A percentile compares a stretch with the other conserved stretches of the same genome.
Conservation (phyloP, 2,888 invertebrate genomes). For the Lypha dubia region DNA sequence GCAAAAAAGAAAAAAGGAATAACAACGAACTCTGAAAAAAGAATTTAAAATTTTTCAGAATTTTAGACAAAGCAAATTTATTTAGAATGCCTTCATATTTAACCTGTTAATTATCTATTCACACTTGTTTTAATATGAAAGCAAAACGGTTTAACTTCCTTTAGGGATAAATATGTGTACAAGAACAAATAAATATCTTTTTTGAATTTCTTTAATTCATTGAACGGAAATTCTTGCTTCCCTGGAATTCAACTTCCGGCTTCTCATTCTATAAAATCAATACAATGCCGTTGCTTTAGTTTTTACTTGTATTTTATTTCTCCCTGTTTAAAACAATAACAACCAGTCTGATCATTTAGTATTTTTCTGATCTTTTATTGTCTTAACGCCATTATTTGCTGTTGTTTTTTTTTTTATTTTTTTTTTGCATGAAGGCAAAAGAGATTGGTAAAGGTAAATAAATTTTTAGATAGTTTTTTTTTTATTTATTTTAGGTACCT, state of each 20-base stretch:
- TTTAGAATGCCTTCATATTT: constrained; percentile 29
- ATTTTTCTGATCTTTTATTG: constrained; percentile 33
- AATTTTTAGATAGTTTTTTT: constrained; percentile 14
- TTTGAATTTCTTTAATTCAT: constrained; percentile 38
- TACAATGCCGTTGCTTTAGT: constrained; percentile 24
- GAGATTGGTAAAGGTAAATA: constrained; percentile 25
- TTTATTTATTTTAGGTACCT: not conserved
- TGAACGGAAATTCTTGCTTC: constrained; percentile 71
- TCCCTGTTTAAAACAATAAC: constrained; percentile 26
- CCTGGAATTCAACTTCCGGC: constrained; percentile 66
- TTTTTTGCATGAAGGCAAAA: constrained; percentile 36
- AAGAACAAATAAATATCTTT: constrained; percentile 8
- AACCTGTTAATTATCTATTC: constrained; percentile 71
- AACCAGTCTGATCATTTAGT: constrained; percentile 28
- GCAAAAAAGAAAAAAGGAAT: not conserved
- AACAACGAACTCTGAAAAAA: constrained; percentile 7
- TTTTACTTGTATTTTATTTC: constrained; percentile 11
- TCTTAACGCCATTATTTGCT: constrained; percentile 24
- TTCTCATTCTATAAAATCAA: constrained; percentile 49
- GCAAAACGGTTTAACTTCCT: constrained; percentile 67
- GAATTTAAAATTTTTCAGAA: constrained; percentile 1
- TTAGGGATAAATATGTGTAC: constrained; percentile 9
- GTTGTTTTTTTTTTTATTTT: constrained; percentile 31
- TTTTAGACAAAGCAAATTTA: constrained; percentile 18
- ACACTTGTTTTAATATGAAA: constrained; percentile 66